phyloP scores from a whole-genome alignment of 2,888 invertebrate species.

The Syrista parreyssii region DNA sequence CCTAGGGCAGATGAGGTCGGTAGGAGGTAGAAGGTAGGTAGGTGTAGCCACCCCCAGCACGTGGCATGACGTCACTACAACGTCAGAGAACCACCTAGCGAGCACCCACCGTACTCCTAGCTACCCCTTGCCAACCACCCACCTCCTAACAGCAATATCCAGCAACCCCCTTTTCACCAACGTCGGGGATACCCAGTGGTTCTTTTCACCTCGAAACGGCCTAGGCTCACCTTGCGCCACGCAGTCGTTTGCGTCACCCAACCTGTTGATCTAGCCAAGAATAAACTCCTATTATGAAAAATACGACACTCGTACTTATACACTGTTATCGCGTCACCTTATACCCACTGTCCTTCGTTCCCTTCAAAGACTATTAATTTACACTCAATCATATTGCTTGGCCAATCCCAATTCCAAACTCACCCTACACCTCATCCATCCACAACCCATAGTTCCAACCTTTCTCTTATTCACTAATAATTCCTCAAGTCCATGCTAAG shows the following conservation, averaged over 20 bases:
- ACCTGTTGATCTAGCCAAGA: slow-evolving; percentile 58
- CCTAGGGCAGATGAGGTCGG: slow-evolving; percentile 41
- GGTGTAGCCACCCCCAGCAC: slow-evolving; percentile 24
- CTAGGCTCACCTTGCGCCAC: slow-evolving; percentile 2
- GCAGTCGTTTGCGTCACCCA: slow-evolving; percentile 39
- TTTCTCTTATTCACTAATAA: no score
- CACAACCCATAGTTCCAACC: no score
- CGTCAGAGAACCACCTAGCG: slow-evolving; percentile 43
- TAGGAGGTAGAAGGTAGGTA: not conserved
- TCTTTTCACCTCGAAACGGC: not conserved
- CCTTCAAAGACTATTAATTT: not conserved
- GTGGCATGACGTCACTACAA: slow-evolving; percentile 43
- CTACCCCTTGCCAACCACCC: not conserved
- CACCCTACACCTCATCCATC: no score
- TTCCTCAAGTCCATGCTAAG: no score
- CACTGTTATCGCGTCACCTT: not conserved
- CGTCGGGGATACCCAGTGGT: slow-evolving; percentile 7
- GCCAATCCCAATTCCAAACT: no score
- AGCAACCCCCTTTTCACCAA: slow-evolving; percentile 16
- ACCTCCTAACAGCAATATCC: not conserved
- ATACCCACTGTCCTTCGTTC: not conserved
- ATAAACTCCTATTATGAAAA: slow-evolving; percentile 49
- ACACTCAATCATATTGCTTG: no score
- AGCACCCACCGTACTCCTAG: not conserved
- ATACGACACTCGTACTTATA: slow-evolving; percentile 24